Base-by-base conservation (phyloP, 1,140 invertebrate species). In the Eciton burchellii region DNA sequence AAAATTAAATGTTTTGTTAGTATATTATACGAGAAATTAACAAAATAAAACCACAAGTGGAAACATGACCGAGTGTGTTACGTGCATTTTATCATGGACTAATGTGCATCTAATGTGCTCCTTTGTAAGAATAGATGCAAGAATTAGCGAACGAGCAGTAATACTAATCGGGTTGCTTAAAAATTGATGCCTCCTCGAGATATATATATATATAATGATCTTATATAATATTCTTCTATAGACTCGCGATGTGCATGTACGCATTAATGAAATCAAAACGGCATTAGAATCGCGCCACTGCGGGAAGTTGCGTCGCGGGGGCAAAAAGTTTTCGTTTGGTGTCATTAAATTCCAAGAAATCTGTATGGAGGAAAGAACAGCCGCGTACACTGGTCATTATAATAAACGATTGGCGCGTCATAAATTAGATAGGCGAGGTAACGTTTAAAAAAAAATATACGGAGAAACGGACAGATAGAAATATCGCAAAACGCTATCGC, bases 1-100 rank as follows among this genome's bases (percentile, higher is more conserved):
- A n/a, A n/a, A n/a, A 91, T 91, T 92, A 90, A 91, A 92, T 91
- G 90, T 92, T 92, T 92, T 92, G 90, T 92, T 92, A 91, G 91
- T 91, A 92, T 92, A 92, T 92, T 91, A 92, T 90, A 91, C 89
- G 89, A 92, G 84, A 90, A 88, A 91, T 90, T 91, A 91, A 91
- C 90, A 90, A 88, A 92, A 92, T 92, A 91, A 92, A 89, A 90
- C 90, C 87, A 90, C 83, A 87, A 89, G 82, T 91, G 86, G 81
- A 91, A 89, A 81, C 79, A 87, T 83, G 70, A 83, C 19, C 65
- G 74, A 79, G 54, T 41, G 65, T 70, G 35, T 77, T 73, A 54
- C 19, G 47, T 79, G 14, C 49, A 79, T 79, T 57, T 19, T 56
- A 21, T 1, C 35, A 19, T 21, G 14, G 5, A 35, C 49, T n/a